Base-by-base conservation (phyloP, 1,140 invertebrate genomes). In the Drosophila repleta region DNA sequence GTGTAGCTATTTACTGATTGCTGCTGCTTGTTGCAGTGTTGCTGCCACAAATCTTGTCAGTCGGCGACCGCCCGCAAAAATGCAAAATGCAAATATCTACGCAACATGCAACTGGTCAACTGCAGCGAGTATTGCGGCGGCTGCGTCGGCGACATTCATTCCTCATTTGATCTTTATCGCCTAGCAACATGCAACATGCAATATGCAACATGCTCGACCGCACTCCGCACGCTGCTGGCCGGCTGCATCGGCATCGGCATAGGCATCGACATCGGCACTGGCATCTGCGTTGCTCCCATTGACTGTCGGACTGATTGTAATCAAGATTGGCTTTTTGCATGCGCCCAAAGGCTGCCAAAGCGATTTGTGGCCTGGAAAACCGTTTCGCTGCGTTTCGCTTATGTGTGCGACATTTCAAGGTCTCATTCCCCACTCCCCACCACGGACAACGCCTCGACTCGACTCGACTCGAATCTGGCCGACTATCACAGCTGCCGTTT, bases 161-260 rank as follows among this genome's bases (percentile, higher is more conserved):
- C 79, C 81, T 85, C 78, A 85, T 85, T 85, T 85, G 82, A 85
- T 85, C 81, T 87, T 85, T 87, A 85, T 85, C 81, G 74, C 78
- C 74, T 18, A 48, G 74, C 69, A 79, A 85, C 81, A 84, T 84
- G 81, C 81, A 80, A 79, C 74, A 68, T 68, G 67, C 56, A 11
- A 35, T 35, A 84, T 84, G 81, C 81, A 80, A 79, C 74, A 68
- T 73, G 67, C 56, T 35, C 32, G 11, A 11, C 39, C 39, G 17
- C 11, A 52, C 73, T n/a, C 41, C 37, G 18, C 58, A 49, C 45
- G n/a, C 37, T 8, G 17, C n/a, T n/a, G n/a, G n/a, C n/a, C n/a
- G 13, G 7, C 55, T 46, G 13, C 46, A 24, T 37, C 18, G 8
- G 29, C 26, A 11, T 13, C 37, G n/a, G n/a, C n/a, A n/a, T n/a